Evolutionary conservation across 2,797 vertebrate genomes (phyloP).

Genomic region (Florisuga fusca): DNA sequence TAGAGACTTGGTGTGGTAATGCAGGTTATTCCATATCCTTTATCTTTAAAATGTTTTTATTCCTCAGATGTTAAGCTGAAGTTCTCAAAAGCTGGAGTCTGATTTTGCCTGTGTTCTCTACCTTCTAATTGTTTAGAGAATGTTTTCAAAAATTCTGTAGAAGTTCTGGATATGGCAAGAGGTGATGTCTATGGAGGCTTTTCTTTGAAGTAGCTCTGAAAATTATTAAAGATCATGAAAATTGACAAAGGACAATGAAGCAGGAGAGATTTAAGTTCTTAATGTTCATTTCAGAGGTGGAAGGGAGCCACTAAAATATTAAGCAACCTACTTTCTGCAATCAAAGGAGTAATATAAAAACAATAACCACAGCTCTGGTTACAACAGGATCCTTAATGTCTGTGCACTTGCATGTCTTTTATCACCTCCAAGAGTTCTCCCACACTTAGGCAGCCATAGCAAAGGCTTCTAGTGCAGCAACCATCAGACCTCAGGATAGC

Average conservation of each 20-base stretch:
- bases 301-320: background rate
- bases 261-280: background rate
- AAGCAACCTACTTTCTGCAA: background rate
- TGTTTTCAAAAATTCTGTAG: background rate
- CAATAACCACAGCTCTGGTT: background rate
- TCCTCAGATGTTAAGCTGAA: background rate
- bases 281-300: background rate
- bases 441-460: background rate
- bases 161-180: background rate
- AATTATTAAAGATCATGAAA: background rate
- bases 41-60: background rate
- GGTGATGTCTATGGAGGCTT: background rate
- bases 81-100: background rate
- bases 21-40: background rate
- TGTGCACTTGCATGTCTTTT: background rate
- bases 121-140: background rate
- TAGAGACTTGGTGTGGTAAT: background rate
- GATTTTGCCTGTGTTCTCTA: background rate
- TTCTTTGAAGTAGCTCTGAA: background rate
- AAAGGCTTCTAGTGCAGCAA: background rate
- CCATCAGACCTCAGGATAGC: background rate
- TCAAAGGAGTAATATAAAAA: background rate
- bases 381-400: background rate
- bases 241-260: background rate
- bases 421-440: background rate